Evolutionary conservation across 2,113 vertebrate genomes (phyloP).

Genomic region (Indri indri): DNA sequence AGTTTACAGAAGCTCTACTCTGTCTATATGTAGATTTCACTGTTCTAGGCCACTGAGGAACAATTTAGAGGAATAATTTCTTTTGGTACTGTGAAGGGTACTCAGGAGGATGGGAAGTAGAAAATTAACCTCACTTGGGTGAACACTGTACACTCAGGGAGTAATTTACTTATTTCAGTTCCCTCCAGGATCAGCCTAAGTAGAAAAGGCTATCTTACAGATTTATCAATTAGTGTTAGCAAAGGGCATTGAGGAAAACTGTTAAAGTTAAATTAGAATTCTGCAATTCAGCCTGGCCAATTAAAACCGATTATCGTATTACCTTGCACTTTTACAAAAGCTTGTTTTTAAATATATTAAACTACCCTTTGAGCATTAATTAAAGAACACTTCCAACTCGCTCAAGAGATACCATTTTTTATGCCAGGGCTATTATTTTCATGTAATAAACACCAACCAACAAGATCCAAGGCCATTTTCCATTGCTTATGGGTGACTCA

Average conservation of each 20-base stretch:
- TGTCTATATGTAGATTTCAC: not conserved
- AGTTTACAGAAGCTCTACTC: not conserved
- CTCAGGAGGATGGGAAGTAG: not conserved
- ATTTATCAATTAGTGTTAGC: not conserved
- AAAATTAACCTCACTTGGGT: constrained; percentile 6
- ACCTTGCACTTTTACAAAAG: not conserved
- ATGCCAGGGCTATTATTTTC: not conserved
- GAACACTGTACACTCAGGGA: not conserved
- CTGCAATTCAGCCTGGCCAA: not conserved
- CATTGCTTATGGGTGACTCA: not conserved
- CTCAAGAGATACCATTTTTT: not conserved
- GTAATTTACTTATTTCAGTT: not conserved
- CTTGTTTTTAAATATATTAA: constrained; percentile 38
- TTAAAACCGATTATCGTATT: not conserved
- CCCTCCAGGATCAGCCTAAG: not conserved
- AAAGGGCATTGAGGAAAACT: not conserved
- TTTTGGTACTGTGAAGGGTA: not conserved
- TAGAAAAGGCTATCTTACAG: not conserved
- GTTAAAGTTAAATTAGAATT: constrained; percentile 12
- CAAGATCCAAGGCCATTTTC: not conserved
- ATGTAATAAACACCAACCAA: not conserved
- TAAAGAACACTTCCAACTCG: not conserved
- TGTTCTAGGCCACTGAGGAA: not conserved
- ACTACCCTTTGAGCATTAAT: constrained; percentile 2
- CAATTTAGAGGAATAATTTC: not conserved